Evolutionary conservation across 2,113 vertebrate species (phyloP), one percentile per base, ranked within the genome.

Genomic region (Alligator sinensis): DNA sequence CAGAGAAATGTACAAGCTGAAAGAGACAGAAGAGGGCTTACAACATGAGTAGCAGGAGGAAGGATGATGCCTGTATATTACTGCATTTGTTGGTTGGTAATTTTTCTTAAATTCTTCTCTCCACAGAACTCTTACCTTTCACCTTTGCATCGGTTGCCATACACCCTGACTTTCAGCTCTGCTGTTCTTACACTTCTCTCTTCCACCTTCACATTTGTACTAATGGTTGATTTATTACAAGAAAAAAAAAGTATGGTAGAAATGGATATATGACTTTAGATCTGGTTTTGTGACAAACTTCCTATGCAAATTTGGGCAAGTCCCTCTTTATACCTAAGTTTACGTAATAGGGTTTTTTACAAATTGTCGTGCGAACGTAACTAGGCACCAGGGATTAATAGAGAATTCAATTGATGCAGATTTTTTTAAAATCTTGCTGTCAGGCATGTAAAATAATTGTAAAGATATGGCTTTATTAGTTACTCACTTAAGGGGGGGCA

Each of bases 221-320:
- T 47, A 47, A 47, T 47, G 47, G 47, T 9, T 9, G 47, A 47
- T 47, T 47, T 47, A 47, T 47, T 15, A 19, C 14, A 2, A 63
- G 38, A 78, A 79, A 92, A 55, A 18, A 61, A 28, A 60, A 57
- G 55, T 28, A 13, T 3, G 72, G 38, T 62, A 72, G 21, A 90
- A 82, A 54, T 84, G 3, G 34, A n/a, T 68, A 2, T 75, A 57
- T 74, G 59, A 6, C 77, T 84, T 93, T 30, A 24, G 38, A 38
- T n/a, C 68, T 78, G 76, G 60, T 60, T 94, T 88, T 72, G 72
- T 93, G 57, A 80, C 72, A 74, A 63, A 61, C 80, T 58, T 80
- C 60, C 47, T 80, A 59, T 82, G 78, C 90, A 66, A 91, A 92
- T 87, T 34, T 79, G 34, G 4, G 12, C 72, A 88, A 84, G 62